Conservation (phyloP, 2,797 vertebrate species). For the Poliocrania exsul region DNA sequence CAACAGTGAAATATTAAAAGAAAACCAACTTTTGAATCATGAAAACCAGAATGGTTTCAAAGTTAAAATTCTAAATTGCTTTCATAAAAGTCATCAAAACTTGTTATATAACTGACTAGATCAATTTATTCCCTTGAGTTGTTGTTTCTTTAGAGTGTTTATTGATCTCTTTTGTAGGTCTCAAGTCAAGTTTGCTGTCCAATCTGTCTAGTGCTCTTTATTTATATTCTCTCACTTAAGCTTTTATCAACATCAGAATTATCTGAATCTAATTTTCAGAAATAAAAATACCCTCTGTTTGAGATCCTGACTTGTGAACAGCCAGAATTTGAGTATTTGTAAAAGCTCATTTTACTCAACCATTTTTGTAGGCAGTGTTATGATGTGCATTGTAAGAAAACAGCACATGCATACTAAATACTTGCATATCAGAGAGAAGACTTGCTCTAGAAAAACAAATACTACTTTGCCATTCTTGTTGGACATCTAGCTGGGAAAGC, state of each 20-base stretch:
- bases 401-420: not conserved
- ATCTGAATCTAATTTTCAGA: constrained; percentile 20
- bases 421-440: not conserved
- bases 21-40: constrained; percentile 60
- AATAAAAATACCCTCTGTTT: constrained; percentile 57
- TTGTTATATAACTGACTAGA: constrained; percentile 68
- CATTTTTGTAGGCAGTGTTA: not conserved
- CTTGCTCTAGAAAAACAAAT: not conserved
- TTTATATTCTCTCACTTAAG: constrained; percentile 60
- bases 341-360: not conserved
- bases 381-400: not conserved
- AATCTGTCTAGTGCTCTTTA: constrained; percentile 63
- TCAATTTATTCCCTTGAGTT: constrained; percentile 66
- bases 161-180: constrained; percentile 72
- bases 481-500: not conserved
- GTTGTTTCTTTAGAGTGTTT: constrained; percentile 73
- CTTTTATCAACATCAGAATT: constrained; percentile 64
- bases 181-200: constrained; percentile 64
- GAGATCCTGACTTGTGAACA: constrained; percentile 11
- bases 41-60: constrained; percentile 68
- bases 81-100: constrained; percentile 53
- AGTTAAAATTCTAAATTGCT: constrained; percentile 69
- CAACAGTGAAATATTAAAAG: constrained; percentile 65
- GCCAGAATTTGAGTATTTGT: not conserved
- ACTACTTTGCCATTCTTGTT: not conserved